These are phyloP conservation scores for Campylorhamphus procurvoides DNA, from an alignment of 2,113 vertebrate species.

Conservation along the genomic window DNA sequence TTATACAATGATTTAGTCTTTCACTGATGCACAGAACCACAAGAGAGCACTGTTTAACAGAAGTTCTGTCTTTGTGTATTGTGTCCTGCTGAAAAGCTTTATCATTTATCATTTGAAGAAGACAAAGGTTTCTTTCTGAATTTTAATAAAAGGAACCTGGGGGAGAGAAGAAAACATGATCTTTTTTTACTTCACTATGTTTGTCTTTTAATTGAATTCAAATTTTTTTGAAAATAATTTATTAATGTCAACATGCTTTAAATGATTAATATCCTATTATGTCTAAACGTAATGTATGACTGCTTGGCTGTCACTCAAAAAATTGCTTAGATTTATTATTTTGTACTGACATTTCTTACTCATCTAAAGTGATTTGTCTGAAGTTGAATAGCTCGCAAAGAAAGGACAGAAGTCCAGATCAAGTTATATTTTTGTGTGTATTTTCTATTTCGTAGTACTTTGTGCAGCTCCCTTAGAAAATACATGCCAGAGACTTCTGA, in stretches of 20 bases:
- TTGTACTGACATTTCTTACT: background rate
- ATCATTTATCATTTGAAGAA: background rate
- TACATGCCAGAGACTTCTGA: background rate
- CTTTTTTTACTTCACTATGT: background rate
- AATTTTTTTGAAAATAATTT: background rate
- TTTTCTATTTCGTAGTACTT: background rate
- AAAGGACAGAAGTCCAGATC: background rate
- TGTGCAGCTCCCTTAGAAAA: background rate
- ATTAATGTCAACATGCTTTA: background rate
- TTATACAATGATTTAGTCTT: conserved; percentile 28
- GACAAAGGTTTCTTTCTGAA: conserved; percentile 28
- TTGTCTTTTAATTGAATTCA: background rate
- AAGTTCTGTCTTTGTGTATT: conserved; percentile 56
- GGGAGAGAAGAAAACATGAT: accelerated
- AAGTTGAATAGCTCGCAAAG: background rate
- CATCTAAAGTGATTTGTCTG: background rate
- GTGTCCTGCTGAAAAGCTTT: conserved; percentile 9
- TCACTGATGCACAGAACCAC: conserved; percentile 60
- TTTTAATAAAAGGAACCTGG: background rate
- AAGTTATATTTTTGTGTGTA: background rate
- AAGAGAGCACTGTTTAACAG: conserved; percentile 80
- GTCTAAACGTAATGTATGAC: background rate
- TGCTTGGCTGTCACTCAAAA: conserved; percentile 6
- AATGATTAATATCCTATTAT: background rate
- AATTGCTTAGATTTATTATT: conserved; percentile 32